Evolutionary conservation across 2,888 invertebrate species (phyloP), one percentile per base, ranked within the genome.

Genomic region (Mylabris sibirica): DNA sequence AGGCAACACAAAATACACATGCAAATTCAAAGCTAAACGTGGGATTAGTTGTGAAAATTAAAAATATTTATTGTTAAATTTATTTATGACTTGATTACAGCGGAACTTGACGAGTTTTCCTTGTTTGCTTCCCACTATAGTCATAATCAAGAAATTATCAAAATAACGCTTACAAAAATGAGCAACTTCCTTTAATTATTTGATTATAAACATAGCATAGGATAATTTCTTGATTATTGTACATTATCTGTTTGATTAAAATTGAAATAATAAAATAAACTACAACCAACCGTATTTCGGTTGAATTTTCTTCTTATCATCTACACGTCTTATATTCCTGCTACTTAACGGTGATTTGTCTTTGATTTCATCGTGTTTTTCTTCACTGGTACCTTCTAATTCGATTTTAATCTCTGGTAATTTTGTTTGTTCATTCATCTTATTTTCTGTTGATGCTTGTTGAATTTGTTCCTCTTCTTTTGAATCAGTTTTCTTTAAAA

Each of bases 221-320:
- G 57, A 57, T 57, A 57, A 57, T 57, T 26, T 14, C 57, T 14
- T n/a, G 14, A 57, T 26, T 57, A 57, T 57, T 57, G 30, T 5
- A 17, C 11, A 8, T 22, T 1, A 17, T 8, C 0, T 22, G 53
- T 53, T 53, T 53, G 22, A 24, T 24, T 3, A 12, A 53, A 53
- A 53, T 53, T 12, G 11, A 24, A 24, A 22, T 14, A 3, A 53
- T 49, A 8, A 20, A 41, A 41, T 44, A 8, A 20, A 11, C 82
- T 86, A 90, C 26, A 90, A 84, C 90, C 90, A 90, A 14, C 90
- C 90, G 65, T 87, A 88, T 81, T 88, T 89, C 0, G 87, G 89
- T 72, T 89, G 89, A 67, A 88, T 80, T 76, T 87, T 89, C 72
- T 87, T 87, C 68, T 86, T 88, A 57, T 89, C 89, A 1, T 87